Conservation (phyloP, 2,888 invertebrate species). For the Pachymerium ferrugineum region DNA sequence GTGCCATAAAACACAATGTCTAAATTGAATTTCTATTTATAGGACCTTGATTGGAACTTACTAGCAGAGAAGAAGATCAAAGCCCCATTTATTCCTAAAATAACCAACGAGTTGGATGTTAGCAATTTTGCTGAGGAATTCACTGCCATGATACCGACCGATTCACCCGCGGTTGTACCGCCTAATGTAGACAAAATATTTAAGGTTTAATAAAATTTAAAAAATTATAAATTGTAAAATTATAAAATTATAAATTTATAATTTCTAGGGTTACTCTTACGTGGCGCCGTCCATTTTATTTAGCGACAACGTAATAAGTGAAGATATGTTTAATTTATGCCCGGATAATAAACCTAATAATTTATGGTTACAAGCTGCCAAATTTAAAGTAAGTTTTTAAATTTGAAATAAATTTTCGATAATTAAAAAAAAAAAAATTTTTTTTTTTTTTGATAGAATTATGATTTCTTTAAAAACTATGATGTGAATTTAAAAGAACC, state of each 20-base stretch:
- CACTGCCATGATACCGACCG: slow-evolving; percentile 82
- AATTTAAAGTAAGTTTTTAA: slow-evolving; percentile 52
- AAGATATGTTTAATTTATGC: slow-evolving; percentile 58
- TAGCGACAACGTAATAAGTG: slow-evolving; percentile 68
- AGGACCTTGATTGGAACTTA: slow-evolving; percentile 73
- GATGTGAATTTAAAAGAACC: slow-evolving; percentile 63
- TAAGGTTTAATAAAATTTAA: slow-evolving; percentile 55
- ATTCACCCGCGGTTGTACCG: slow-evolving; percentile 85
- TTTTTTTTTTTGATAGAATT: slow-evolving; percentile 55
- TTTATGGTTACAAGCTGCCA: slow-evolving; percentile 54
- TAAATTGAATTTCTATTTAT: neutral
- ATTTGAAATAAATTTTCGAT: neutral
- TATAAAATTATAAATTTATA: neutral
- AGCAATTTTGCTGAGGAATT: slow-evolving; percentile 97
- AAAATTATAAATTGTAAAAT: neutral
- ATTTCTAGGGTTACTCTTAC: slow-evolving; percentile 79
- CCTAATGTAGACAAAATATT: slow-evolving; percentile 79
- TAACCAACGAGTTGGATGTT: slow-evolving; percentile 78
- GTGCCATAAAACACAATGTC: too few species aligned
- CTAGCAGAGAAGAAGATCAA: slow-evolving; percentile 68
- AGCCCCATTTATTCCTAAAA: slow-evolving; percentile 86
- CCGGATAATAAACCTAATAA: slow-evolving; percentile 54
- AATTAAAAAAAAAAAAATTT: neutral
- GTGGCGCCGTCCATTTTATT: slow-evolving; percentile 87
- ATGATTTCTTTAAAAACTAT: slow-evolving; percentile 79